Percentiles rank a stretch among this genome's conserved stretches.
Conservation (phyloP, 2,113 vertebrate genomes). For the Drymodes brunneopygia region DNA sequence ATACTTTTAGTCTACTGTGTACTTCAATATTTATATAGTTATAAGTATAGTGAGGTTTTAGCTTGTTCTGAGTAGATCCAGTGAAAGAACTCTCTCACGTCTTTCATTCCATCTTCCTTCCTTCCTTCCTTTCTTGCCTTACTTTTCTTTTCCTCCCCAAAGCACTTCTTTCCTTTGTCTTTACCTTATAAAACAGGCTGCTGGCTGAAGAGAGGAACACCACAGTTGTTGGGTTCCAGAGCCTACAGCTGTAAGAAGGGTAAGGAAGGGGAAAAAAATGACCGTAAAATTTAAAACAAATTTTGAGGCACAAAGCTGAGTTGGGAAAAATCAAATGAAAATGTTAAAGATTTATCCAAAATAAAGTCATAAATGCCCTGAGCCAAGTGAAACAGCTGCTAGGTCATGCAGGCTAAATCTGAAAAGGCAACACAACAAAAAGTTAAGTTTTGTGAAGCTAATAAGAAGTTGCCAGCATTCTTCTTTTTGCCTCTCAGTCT, state of each 20-base stretch:
- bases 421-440: conserved; percentile 57
- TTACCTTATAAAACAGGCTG: conserved; percentile 19
- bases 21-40: conserved; percentile 75
- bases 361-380: conserved; percentile 76
- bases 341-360: conserved; percentile 76
- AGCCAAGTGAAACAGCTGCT: conserved; percentile 80
- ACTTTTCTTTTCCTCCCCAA: background rate
- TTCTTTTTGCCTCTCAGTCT: background rate
- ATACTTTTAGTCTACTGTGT: conserved; percentile 75
- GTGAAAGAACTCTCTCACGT: background rate
- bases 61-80: conserved; percentile 52
- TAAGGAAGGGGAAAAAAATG: background rate
- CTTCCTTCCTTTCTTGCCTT: background rate
- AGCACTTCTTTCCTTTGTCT: conserved; percentile 19
- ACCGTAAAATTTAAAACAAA: conserved; percentile 83
- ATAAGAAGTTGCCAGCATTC: conserved; percentile 28
- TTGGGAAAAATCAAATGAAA: conserved; percentile 78
- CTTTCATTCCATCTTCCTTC: background rate
- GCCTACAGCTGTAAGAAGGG: conserved; percentile 65
- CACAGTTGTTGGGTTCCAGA: conserved; percentile 59
- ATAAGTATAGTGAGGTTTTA: conserved; percentile 57
- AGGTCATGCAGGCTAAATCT: conserved; percentile 62
- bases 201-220: conserved; percentile 16
- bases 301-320: conserved; percentile 66
- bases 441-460: conserved; percentile 49